These are phyloP conservation scores for Hippopotamyrus pictus DNA, from an alignment of 2,797 vertebrate species.

Conservation along the genomic window DNA sequence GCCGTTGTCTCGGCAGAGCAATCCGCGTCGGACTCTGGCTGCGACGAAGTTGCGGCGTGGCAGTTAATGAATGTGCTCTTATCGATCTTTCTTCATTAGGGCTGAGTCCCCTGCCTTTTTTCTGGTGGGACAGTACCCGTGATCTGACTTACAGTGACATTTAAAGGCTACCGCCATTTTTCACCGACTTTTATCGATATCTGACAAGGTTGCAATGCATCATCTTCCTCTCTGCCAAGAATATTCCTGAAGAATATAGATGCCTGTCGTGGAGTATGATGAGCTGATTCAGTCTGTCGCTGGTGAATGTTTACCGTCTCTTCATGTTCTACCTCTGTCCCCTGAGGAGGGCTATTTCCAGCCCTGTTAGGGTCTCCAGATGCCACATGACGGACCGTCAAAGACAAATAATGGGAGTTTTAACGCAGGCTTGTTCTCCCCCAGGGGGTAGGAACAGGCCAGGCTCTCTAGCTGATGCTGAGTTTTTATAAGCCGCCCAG, in stretches of 20 bases:
- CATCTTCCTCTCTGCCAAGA: background rate
- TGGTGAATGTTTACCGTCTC: background rate
- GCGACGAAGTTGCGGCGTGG: background rate
- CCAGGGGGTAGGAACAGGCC: background rate
- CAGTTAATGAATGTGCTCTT: slow-evolving; percentile 8
- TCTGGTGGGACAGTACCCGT: background rate
- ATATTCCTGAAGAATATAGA: background rate
- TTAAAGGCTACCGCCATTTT: slow-evolving; percentile 1
- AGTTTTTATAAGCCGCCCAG: background rate
- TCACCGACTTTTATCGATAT: background rate
- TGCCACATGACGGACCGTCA: background rate
- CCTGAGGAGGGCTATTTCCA: background rate
- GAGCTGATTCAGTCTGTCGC: background rate
- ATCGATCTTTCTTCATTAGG: slow-evolving; percentile 4
- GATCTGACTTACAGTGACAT: background rate
- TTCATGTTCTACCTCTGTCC: background rate
- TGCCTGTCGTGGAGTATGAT: background rate
- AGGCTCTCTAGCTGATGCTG: background rate
- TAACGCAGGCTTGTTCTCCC: background rate
- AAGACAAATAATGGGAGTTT: background rate
- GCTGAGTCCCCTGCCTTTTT: background rate
- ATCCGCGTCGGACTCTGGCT: background rate
- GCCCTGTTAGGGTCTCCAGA: background rate
- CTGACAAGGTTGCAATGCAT: slow-evolving; percentile 4
- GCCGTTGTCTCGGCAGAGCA: background rate